Base-by-base conservation (phyloP, 2,113 vertebrate species). In the Rana temporaria region DNA sequence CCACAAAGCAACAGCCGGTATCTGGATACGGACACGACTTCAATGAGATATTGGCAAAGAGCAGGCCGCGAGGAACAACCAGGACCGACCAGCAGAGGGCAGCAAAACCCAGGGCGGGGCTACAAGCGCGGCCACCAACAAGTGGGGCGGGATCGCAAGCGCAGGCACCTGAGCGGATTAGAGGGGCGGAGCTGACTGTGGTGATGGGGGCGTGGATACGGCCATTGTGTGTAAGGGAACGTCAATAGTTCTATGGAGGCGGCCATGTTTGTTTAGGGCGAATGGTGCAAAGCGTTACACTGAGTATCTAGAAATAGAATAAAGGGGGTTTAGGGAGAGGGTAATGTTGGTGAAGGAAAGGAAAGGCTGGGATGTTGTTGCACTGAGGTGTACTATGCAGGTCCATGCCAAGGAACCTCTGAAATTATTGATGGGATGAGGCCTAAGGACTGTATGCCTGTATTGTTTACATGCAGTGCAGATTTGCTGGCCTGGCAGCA, bases 91-190 rank as follows among this genome's bases (percentile, higher is more conserved):
- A 38, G 71, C 71, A 74, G 71, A 19, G 55, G 71, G 71, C 71
- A 74, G 26, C 24, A 57, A 55, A 34, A 11, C 34, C 34, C 6
- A 2, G 7, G 32, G 30, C 17, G 65, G 81, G 86, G 85, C 84
- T 85, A 71, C 85, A 86, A 89, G 85, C 66, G 81, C 87, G 42
- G 42, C 22, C n/a, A 24, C 81, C 48, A 70, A 57, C 62, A 11
- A 8, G 74, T 6, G 84, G n/a, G 53, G 73, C 88, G 88, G 88
- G 86, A 80, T 16, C 72, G 32, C 57, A 78, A 74, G 69, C 85
- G 79, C 86, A 32, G n/a, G 34, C 53, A 26, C 26, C 26, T 30
- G 26, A 30, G 3, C 6, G 42, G 1, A 48, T 1, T 11, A 2
- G 42, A 48, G 42, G 42, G 1, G 42, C 6, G 1, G 12, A n/a